Conservation (phyloP, 2,113 vertebrate genomes). For the Macrotis lagotis region DNA sequence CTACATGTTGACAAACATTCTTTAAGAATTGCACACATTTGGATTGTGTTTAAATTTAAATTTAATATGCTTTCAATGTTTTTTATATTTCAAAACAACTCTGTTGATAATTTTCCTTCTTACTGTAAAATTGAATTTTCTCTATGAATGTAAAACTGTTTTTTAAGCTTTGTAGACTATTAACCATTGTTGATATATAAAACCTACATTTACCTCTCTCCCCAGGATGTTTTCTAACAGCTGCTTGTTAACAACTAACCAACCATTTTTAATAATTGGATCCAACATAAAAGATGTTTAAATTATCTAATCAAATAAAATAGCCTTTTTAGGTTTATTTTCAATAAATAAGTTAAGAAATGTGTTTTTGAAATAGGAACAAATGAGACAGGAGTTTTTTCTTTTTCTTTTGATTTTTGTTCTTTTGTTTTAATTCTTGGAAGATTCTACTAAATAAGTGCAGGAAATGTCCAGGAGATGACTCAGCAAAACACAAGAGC, state of each 20-base stretch:
- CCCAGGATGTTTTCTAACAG: not conserved
- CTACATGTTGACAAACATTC: not conserved
- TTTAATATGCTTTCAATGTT: not conserved
- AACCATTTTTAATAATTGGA: not conserved
- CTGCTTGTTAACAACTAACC: not conserved
- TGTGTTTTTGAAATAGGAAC: conserved; percentile 1
- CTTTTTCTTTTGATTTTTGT: too few relatives aligned
- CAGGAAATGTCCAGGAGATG: not conserved
- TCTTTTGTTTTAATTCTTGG: not conserved
- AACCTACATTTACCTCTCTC: not conserved
- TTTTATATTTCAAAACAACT: not conserved
- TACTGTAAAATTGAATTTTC: not conserved
- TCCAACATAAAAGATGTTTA: conserved; percentile 11
- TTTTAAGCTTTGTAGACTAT: not conserved
- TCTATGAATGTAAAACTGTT: not conserved
- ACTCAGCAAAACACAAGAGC: not conserved
- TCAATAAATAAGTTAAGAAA: not conserved
- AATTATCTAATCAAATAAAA: not conserved
- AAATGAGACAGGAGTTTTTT: not conserved
- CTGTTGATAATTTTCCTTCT: not conserved
- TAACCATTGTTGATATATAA: conserved; percentile 30
- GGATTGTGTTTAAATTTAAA: not conserved
- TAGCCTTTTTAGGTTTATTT: not conserved
- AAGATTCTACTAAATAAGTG: conserved; percentile 12
- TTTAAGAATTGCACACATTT: not conserved